Percentiles rank a stretch among this genome's conserved stretches.
These are phyloP conservation scores for Dorcus hopei DNA, from an alignment of 2,888 invertebrate genomes.

Conservation along the genomic window DNA sequence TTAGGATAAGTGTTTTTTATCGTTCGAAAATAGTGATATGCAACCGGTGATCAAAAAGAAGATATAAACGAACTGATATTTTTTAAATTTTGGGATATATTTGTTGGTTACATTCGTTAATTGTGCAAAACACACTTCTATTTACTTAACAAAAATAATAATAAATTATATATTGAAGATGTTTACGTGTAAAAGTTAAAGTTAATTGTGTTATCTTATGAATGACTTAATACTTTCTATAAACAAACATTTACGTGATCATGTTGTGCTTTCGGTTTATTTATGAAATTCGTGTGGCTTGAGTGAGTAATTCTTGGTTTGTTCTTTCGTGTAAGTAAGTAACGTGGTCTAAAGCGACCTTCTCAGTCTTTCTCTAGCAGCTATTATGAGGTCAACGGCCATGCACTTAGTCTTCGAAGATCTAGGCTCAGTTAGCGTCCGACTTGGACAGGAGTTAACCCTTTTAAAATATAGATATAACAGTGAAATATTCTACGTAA, in stretches of 20 bases:
- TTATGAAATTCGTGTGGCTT: slow-evolving; percentile 1
- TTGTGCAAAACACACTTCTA: too few species aligned
- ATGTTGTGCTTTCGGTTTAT: not conserved
- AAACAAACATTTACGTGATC: not conserved
- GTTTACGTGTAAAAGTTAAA: too few species aligned
- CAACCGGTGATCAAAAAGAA: slow-evolving; percentile 5
- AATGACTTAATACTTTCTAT: not conserved
- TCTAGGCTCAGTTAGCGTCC: slow-evolving; percentile 37
- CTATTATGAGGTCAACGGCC: slow-evolving; percentile 43
- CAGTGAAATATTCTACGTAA: not conserved
- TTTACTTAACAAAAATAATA: too few species aligned
- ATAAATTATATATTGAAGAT: too few species aligned
- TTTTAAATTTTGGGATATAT: slow-evolving; percentile 4
- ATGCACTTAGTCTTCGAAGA: slow-evolving; percentile 38
- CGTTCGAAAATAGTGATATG: slow-evolving; percentile 8
- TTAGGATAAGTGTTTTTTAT: slow-evolving; percentile 11
- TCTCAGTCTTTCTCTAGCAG: slow-evolving; percentile 34
- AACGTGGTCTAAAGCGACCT: slow-evolving; percentile 10
- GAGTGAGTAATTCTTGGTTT: slow-evolving; percentile 1
- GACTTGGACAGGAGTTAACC: slow-evolving; percentile 8
- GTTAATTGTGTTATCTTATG: not conserved
- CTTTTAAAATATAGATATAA: not conserved
- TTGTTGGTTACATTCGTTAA: slow-evolving; percentile 1
- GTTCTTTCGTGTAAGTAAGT: slow-evolving; percentile 4
- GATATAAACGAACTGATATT: not conserved